Evolutionary conservation across 2,113 vertebrate genomes (phyloP).

Genomic region (Poeciliopsis retropinna): DNA sequence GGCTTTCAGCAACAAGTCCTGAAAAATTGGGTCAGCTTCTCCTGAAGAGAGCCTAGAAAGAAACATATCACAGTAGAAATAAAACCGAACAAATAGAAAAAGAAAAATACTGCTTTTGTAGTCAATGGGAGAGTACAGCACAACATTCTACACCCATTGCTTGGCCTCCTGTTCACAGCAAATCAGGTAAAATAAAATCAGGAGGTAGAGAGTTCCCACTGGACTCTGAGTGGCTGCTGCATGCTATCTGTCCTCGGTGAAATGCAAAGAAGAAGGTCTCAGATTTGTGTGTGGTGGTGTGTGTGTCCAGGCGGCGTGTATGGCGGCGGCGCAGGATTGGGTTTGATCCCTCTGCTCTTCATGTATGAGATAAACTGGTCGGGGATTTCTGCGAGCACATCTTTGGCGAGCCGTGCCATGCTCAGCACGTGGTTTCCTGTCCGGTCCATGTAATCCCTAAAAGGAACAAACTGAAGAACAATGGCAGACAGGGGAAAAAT

Average conservation of each 20-base stretch:
- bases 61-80: slow-evolving; percentile 27
- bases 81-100: slow-evolving; percentile 27
- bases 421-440: slow-evolving; percentile 91
- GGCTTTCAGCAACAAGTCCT: slow-evolving; percentile 46
- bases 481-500: not conserved
- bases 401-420: slow-evolving; percentile 92
- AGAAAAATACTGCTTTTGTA: slow-evolving; percentile 19
- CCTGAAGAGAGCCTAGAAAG: slow-evolving; percentile 43
- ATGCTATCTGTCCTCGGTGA: slow-evolving; percentile 41
- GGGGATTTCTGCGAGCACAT: slow-evolving; percentile 92
- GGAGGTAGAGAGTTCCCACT: slow-evolving; percentile 45
- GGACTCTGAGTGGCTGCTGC: slow-evolving; percentile 59
- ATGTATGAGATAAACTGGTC: slow-evolving; percentile 96
- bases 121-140: slow-evolving; percentile 57
- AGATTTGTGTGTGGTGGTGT: slow-evolving; percentile 83
- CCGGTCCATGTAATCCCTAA: slow-evolving; percentile 92
- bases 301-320: slow-evolving; percentile 83
- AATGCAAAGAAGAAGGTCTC: slow-evolving; percentile 43
- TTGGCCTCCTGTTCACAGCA: slow-evolving; percentile 41
- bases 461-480: slow-evolving; percentile 87
- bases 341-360: slow-evolving; percentile 86
- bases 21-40: slow-evolving; percentile 41
- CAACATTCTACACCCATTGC: slow-evolving; percentile 43
- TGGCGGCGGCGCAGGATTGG: slow-evolving; percentile 80
- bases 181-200: slow-evolving; percentile 16